Evolutionary conservation across 2,113 vertebrate genomes (phyloP), one percentile per base, ranked within the genome.

Genomic region (Taxidea taxus): DNA sequence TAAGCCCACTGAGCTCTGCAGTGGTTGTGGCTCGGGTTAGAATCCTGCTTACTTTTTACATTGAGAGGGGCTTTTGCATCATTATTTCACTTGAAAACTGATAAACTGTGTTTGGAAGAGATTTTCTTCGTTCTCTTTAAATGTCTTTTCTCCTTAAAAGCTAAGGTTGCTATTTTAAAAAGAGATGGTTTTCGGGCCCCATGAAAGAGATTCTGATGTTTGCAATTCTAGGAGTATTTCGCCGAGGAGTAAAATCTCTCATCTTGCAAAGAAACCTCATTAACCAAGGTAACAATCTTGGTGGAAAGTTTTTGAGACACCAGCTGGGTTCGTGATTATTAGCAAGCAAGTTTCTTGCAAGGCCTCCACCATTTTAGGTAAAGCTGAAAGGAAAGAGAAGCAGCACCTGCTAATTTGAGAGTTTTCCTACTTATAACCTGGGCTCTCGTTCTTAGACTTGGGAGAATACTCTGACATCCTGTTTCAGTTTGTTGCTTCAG

Each of bases 91-190:
- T 64, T 92, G 58, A 74, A 88, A 96, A 95, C 6, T 12, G 62
- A 90, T 88, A 95, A 96, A 78, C 1, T 77, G 16, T 86, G 62
- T 88, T 82, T 86, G 84, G 37, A 94, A 97, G 96, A 88, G 29
- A 74, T 62, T 78, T 94, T 39, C 25, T 84, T 62, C 42, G 4
- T 93, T 96, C 60, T 83, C 37, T 39, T 81, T 82, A 83, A 80
- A 80, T 64, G 15, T 68, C 12, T 51, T 39, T 92, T 89, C 42
- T 64, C 31, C 82, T 88, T 85, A 68, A 91, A 95, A 86, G 47
- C 88, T 62, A 98, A 93, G 15, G 77, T 95, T 95, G 78, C 78
- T 87, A 87, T 96, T 97, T 96, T 94, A 60, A 93, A 93, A 89
- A 91, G 6, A 88, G 83, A 91, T 82, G n/a, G 68, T 94, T 93